Evolutionary conservation across 2,113 vertebrate species (phyloP).

Genomic region (Morone saxatilis): DNA sequence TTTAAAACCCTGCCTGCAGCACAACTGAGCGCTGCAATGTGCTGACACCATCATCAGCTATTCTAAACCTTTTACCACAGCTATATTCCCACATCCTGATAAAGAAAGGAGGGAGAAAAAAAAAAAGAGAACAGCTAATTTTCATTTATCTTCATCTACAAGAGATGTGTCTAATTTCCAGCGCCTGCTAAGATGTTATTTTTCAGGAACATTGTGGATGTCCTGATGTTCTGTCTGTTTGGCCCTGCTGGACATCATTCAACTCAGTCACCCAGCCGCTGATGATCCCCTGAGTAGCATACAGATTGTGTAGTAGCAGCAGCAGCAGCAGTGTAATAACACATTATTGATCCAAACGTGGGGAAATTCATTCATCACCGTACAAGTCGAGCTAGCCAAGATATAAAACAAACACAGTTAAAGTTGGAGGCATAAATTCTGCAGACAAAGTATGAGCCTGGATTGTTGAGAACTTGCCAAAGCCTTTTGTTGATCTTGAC

Average conservation of each 20-base stretch:
- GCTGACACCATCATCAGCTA: slow-evolving; percentile 80
- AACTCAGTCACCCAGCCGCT: slow-evolving; percentile 36
- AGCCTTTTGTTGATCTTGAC: slow-evolving; percentile 17
- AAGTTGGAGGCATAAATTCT: slow-evolving; percentile 27
- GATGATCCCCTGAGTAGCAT: slow-evolving; percentile 67
- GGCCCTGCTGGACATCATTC: slow-evolving; percentile 20
- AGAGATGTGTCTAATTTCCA: slow-evolving; percentile 12
- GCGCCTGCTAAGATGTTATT: too few relatives aligned
- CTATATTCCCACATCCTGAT: slow-evolving; percentile 54
- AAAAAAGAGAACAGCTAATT: slow-evolving; percentile 13
- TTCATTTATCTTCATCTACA: slow-evolving; percentile 37
- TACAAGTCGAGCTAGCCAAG: slow-evolving; percentile 26
- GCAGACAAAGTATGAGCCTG: not conserved
- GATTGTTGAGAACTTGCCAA: slow-evolving; percentile 11
- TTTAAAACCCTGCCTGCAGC: slow-evolving; percentile 78
- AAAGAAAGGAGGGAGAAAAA: slow-evolving; percentile 1
- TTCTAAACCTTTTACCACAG: slow-evolving; percentile 73
- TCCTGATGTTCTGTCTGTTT: not conserved
- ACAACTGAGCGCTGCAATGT: slow-evolving; percentile 75
- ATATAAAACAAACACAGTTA: slow-evolving; percentile 30
- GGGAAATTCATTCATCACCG: slow-evolving; percentile 62
- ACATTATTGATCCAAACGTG: slow-evolving; percentile 68
- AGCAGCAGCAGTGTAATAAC: slow-evolving; percentile 58
- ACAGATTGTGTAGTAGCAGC: slow-evolving; percentile 63
- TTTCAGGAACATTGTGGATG: not conserved